phyloP scores from a whole-genome alignment of 2,888 invertebrate species.

The Loripinus fragilis region DNA sequence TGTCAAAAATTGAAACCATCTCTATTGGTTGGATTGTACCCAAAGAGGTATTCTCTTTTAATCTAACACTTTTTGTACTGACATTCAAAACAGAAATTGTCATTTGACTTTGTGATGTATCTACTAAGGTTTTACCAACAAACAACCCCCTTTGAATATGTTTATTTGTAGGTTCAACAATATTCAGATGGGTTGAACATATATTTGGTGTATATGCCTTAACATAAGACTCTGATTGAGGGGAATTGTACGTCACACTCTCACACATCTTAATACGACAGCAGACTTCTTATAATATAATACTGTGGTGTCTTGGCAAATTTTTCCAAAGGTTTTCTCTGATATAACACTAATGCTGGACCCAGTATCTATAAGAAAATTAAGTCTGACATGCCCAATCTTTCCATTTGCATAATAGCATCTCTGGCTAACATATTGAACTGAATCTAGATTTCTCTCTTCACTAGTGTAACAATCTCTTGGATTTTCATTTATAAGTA shows the following conservation, averaged over 20 bases:
- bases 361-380: too few species aligned
- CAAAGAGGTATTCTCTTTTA: not conserved
- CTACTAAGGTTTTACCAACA: not conserved
- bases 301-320: too few species aligned
- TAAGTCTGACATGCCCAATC: too few species aligned
- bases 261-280: not conserved
- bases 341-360: too few species aligned
- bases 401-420: too few species aligned
- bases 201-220: not conserved
- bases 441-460: too few species aligned
- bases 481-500: too few species aligned
- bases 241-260: not conserved
- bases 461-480: too few species aligned
- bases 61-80: not conserved
- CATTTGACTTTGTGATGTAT: not conserved
- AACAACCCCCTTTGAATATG: not conserved
- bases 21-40: not conserved
- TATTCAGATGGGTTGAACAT: not conserved
- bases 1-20: not conserved
- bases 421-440: too few species aligned
- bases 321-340: too few species aligned
- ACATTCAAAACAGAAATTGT: not conserved
- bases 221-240: not conserved
- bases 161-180: not conserved
- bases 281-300: not conserved